Percentiles rank a stretch among this genome's conserved stretches.
phyloP scores from a whole-genome alignment of 2,113 vertebrate genomes.

The Heliornis fulica region DNA sequence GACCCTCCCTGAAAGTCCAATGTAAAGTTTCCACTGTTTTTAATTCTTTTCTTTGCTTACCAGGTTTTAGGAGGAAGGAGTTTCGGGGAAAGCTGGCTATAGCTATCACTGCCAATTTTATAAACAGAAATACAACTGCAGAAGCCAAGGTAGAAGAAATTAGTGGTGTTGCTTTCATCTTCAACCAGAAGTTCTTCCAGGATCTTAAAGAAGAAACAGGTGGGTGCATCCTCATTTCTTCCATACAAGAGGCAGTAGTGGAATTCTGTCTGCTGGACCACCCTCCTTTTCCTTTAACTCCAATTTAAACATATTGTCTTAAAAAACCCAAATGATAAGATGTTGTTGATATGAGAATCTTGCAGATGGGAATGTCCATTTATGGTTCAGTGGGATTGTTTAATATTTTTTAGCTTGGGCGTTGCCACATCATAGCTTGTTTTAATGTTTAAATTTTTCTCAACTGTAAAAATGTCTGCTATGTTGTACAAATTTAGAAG shows the following conservation, averaged over 20 bases:
- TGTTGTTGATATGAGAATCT: not conserved
- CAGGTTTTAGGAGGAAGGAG: slow-evolving; percentile 95
- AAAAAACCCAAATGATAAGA: not conserved
- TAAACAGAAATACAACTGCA: slow-evolving; percentile 95
- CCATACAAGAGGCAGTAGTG: not conserved
- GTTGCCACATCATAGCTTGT: not conserved
- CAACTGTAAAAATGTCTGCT: slow-evolving; percentile 27
- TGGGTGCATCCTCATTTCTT: slow-evolving; percentile 55
- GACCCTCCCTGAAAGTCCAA: not conserved
- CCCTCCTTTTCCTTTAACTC: not conserved
- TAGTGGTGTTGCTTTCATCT: slow-evolving; percentile 98
- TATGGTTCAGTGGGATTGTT: not conserved
- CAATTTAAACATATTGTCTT: not conserved
- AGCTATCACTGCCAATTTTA: slow-evolving; percentile 97
- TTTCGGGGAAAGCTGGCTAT: slow-evolving; percentile 97
- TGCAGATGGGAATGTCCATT: not conserved
- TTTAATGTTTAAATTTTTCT: slow-evolving; percentile 34
- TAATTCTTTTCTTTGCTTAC: not conserved
- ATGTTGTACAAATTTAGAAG: slow-evolving; percentile 38
- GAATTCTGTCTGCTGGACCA: not conserved
- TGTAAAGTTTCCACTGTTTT: not conserved
- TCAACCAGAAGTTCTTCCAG: slow-evolving; percentile 98
- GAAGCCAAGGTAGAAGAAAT: slow-evolving; percentile 98
- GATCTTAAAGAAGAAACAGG: slow-evolving; percentile 96
- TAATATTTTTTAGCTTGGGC: not conserved